phyloP scores from a whole-genome alignment of 2,113 vertebrate species.

The Labrus mixtus region DNA sequence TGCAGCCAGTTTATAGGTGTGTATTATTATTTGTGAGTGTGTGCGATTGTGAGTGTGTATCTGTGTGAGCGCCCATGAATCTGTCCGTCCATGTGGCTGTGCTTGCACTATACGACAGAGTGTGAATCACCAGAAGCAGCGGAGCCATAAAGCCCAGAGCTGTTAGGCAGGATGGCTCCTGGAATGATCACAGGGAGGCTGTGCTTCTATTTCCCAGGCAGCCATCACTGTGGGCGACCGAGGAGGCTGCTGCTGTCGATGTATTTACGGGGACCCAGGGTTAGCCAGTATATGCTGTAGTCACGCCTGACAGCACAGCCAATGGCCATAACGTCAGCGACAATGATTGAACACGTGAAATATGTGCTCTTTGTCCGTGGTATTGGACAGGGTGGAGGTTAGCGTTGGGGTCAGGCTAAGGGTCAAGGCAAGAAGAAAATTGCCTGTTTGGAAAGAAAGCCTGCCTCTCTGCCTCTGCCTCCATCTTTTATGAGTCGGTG shows the following conservation, averaged over 20 bases:
- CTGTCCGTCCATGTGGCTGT: constrained; percentile 70
- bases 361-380: constrained; percentile 80
- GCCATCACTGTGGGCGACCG: constrained; percentile 69
- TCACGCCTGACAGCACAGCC: constrained; percentile 74
- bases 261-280: constrained; percentile 63
- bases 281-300: constrained; percentile 59
- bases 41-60: constrained; percentile 1
- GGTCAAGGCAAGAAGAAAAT: constrained; percentile 80
- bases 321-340: constrained; percentile 77
- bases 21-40: neutral
- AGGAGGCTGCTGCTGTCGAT: constrained; percentile 42
- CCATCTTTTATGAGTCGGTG: constrained; percentile 64
- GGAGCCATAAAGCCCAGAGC: constrained; percentile 76
- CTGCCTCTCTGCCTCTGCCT: constrained; percentile 30
- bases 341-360: constrained; percentile 82
- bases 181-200: constrained; percentile 77
- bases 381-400: constrained; percentile 77
- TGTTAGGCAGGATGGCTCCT: constrained; percentile 78
- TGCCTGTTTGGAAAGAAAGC: constrained; percentile 74
- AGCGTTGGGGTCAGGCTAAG: constrained; percentile 74
- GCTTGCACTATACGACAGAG: constrained; percentile 72
- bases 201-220: constrained; percentile 66
- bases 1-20: neutral
- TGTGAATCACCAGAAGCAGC: constrained; percentile 75
- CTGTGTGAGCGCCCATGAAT: constrained; percentile 60